Evolutionary conservation across 2,113 vertebrate species (phyloP).

Genomic region (Gallinago paraguaiae): DNA sequence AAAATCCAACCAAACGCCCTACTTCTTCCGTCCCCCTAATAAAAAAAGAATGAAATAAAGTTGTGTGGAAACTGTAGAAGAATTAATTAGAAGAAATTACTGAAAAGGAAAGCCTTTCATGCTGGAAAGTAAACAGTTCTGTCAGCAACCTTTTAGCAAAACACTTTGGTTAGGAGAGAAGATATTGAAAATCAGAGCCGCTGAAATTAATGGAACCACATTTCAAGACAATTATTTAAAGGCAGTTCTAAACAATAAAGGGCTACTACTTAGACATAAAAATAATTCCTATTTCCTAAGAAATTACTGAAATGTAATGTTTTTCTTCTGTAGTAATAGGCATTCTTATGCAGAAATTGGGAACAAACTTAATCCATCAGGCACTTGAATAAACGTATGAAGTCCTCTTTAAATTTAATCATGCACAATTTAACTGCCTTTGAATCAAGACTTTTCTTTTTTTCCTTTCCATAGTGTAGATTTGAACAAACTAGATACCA

Average conservation of each 20-base stretch:
- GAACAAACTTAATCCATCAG: background rate
- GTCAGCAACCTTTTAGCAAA: background rate
- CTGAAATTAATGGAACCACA: background rate
- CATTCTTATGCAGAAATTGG: background rate
- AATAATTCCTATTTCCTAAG: background rate
- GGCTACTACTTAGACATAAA: background rate
- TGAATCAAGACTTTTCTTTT: background rate
- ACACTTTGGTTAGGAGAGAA: background rate
- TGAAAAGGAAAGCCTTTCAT: background rate
- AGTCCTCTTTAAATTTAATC: background rate
- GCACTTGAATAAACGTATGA: background rate
- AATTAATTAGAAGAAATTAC: slow-evolving; percentile 6
- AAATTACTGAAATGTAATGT: background rate
- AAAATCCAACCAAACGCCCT: background rate
- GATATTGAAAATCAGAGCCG: background rate
- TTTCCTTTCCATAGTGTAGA: background rate
- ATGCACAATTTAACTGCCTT: background rate
- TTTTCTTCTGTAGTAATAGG: background rate
- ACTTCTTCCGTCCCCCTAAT: background rate
- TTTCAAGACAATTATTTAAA: background rate
- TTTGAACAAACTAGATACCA: background rate
- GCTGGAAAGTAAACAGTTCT: background rate
- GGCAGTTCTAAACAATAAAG: background rate
- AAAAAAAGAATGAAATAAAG: background rate
- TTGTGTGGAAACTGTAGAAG: background rate